Evolutionary conservation across 2,888 invertebrate species (phyloP).

Genomic region (Mactromeris polynyma): DNA sequence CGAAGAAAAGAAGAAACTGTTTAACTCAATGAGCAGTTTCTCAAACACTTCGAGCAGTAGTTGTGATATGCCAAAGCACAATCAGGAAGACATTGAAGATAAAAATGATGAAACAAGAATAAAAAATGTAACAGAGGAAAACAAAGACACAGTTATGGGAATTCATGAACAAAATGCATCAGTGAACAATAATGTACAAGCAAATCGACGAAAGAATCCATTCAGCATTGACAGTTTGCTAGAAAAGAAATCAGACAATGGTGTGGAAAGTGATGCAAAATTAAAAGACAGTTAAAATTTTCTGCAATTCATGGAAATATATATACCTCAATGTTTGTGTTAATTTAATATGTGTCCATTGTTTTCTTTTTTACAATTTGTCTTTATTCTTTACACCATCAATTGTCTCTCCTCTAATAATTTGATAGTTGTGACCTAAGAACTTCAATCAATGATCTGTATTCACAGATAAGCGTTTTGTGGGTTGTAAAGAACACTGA

Average conservation of each 20-base stretch:
- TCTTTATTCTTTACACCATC: too few relatives aligned
- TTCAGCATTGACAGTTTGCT: slow-evolving; percentile 88
- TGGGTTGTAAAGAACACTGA: too few relatives aligned
- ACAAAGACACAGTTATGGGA: neutral
- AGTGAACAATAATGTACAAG: neutral
- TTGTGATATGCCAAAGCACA: slow-evolving; percentile 41
- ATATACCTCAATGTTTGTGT: neutral
- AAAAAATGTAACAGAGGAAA: slow-evolving; percentile 12
- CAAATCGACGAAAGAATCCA: slow-evolving; percentile 53
- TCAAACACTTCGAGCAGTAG: slow-evolving; percentile 46
- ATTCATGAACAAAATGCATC: neutral
- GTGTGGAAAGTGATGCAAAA: neutral
- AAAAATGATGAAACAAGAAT: slow-evolving; percentile 9
- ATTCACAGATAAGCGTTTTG: too few relatives aligned
- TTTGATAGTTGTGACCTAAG: too few relatives aligned
- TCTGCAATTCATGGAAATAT: neutral
- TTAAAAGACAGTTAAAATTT: neutral
- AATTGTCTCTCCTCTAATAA: too few relatives aligned
- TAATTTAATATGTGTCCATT: neutral
- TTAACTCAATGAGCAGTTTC: slow-evolving; percentile 47
- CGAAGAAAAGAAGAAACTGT: slow-evolving; percentile 73
- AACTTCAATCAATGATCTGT: too few relatives aligned
- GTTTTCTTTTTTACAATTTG: neutral
- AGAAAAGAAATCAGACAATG: slow-evolving; percentile 76
- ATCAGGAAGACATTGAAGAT: slow-evolving; percentile 21